A percentile compares a stretch with the other conserved stretches of the same genome.
Conservation (phyloP, 2,797 vertebrate species). For the Staurois parvus region DNA sequence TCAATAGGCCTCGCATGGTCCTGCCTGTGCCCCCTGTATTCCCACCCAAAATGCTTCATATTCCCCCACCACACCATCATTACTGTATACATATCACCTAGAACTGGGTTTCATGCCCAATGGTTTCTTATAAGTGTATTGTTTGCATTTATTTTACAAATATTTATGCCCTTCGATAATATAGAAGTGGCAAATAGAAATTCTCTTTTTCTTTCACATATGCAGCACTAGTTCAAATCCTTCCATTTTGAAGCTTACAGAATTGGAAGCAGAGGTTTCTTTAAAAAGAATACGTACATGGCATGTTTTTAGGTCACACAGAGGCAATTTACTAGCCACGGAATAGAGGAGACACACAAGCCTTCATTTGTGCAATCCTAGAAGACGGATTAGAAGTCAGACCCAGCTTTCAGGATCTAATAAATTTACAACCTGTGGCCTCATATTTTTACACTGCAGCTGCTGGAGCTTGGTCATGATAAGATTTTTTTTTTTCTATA, state of each 20-base stretch:
- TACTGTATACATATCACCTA: too few relatives aligned
- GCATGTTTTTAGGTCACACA: conserved; percentile 29
- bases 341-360: conserved; percentile 6
- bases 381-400: conserved; percentile 19
- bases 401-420: not conserved
- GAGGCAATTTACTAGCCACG: conserved; percentile 16
- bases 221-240: not conserved
- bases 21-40: too few relatives aligned
- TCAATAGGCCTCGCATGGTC: too few relatives aligned
- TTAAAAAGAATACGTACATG: not conserved
- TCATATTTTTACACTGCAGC: conserved; percentile 10
- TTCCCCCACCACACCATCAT: too few relatives aligned
- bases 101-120: too few relatives aligned
- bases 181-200: not conserved
- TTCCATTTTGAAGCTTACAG: not conserved
- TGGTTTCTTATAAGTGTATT: too few relatives aligned
- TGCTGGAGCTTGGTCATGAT: conserved; percentile 13
- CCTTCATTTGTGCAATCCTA: not conserved
- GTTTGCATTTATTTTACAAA: not conserved
- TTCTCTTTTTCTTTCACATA: not conserved
- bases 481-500: not conserved
- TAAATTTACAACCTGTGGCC: conserved; percentile 18
- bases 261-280: not conserved
- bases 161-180: not conserved
- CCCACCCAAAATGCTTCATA: too few relatives aligned